Base-by-base conservation (phyloP, 2,888 invertebrate species). In the Stenichneumon culpator region DNA sequence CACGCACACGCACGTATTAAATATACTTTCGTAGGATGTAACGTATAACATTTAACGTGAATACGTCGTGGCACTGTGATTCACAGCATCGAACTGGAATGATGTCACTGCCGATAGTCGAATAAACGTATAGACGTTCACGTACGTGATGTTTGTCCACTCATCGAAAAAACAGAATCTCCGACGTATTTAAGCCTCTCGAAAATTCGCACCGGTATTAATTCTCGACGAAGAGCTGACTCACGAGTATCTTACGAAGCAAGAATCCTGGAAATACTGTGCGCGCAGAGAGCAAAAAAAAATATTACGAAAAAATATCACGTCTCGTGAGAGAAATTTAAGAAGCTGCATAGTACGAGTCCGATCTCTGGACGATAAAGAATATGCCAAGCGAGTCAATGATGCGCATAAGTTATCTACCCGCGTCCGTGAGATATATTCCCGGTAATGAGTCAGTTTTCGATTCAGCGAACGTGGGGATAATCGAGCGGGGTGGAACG, bases 401-500 rank as follows among this genome's bases (percentile, higher is more conserved):
- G 67, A 80, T 82, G 75, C 57, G 63, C 82, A 70, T 82, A 82
- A 19, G 44, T 80, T 80, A 28, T 5, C 14, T 47, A 1, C 57
- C 7, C 52, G 32, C n/a, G 70, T 67, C 44, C 72, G 77, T 82
- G 72, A 77, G 77, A 82, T 57, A 82, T 36, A 72, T 82, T 65
- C 54, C 63, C 65, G 77, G 77, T 77, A 82, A 82, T 77, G 77
- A 77, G 82, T 70, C 65, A 57, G 77, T 82, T 77, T 67, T 67
- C 70, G 77, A 82, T 82, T 82, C 67, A 82, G 47, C 65, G 77
- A 77, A 67, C 77, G 54, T 32, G 65, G 72, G 52, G 70, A 82
- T 77, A 82, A 82, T 77, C 65, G 77, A 77, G 77, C 77, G 65
- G 77, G 82, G 77, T 70, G 67, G 11, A 69, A 19, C 47, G 52